phyloP scores from a whole-genome alignment of 2,113 vertebrate genomes.

The Panthera leo region DNA sequence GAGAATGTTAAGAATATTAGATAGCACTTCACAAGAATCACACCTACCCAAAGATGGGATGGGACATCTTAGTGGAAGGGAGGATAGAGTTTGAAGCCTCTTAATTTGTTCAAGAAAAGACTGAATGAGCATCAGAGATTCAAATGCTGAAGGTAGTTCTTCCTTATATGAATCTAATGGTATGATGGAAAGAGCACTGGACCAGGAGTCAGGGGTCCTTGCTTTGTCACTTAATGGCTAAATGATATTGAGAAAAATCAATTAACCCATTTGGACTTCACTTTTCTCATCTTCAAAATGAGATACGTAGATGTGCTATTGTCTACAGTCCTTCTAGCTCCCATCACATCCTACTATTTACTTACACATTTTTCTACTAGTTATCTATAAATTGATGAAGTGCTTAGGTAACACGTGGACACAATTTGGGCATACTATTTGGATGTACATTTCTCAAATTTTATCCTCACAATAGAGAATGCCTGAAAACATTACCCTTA shows the following conservation, averaged over 20 bases:
- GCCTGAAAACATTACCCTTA: not conserved
- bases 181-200: not conserved
- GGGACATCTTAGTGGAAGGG: not conserved
- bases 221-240: not conserved
- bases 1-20: not conserved
- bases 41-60: not conserved
- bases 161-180: not conserved
- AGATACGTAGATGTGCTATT: not conserved
- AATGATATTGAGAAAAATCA: not conserved
- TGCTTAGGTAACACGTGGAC: not conserved
- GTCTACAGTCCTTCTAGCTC: not conserved
- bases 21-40: not conserved
- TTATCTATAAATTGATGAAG: not conserved
- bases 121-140: not conserved
- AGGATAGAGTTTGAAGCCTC: not conserved
- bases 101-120: not conserved
- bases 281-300: slow-evolving; percentile 10
- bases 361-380: not conserved
- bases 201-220: not conserved
- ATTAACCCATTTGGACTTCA: not conserved
- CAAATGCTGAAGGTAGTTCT: not conserved
- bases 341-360: not conserved
- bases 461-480: not conserved
- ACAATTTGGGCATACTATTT: not conserved
- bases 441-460: not conserved